These are phyloP conservation scores for Eupeodes latifasciatus DNA, from an alignment of 2,888 invertebrate genomes.

Conservation along the genomic window DNA sequence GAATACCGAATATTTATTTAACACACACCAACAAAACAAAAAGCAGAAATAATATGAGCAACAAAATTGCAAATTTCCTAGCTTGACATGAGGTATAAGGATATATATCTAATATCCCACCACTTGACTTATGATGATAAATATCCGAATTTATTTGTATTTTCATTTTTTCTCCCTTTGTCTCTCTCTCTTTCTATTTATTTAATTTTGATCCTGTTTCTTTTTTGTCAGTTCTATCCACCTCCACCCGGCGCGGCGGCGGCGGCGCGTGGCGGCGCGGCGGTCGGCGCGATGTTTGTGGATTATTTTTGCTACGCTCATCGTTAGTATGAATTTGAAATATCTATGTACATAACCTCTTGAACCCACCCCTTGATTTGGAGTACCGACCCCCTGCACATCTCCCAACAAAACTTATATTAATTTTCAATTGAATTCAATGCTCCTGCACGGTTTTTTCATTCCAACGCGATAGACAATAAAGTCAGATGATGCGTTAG, in stretches of 20 bases:
- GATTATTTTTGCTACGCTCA: slow-evolving; percentile 52
- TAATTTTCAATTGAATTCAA: slow-evolving; percentile 64
- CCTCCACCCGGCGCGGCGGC: not conserved
- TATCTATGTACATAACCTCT: too few relatives aligned
- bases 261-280: too few relatives aligned
- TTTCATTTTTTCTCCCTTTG: slow-evolving; percentile 51
- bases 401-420: slow-evolving; percentile 21
- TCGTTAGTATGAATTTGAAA: slow-evolving; percentile 24
- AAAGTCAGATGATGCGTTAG: not conserved
- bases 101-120: slow-evolving; percentile 32
- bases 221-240: not conserved
- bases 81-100: slow-evolving; percentile 22
- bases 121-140: slow-evolving; percentile 72
- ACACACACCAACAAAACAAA: not conserved
- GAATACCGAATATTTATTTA: slow-evolving; percentile 7
- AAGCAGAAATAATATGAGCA: slow-evolving; percentile 21
- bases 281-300: not conserved
- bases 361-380: not conserved
- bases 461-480: not conserved
- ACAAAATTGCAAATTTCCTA: slow-evolving; percentile 53
- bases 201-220: not conserved
- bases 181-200: slow-evolving; percentile 15
- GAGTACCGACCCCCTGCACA: not conserved
- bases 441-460: slow-evolving; percentile 9
- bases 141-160: slow-evolving; percentile 67